phyloP scores from a whole-genome alignment of 2,113 vertebrate genomes.

The Pyxicephalus adspersus region DNA sequence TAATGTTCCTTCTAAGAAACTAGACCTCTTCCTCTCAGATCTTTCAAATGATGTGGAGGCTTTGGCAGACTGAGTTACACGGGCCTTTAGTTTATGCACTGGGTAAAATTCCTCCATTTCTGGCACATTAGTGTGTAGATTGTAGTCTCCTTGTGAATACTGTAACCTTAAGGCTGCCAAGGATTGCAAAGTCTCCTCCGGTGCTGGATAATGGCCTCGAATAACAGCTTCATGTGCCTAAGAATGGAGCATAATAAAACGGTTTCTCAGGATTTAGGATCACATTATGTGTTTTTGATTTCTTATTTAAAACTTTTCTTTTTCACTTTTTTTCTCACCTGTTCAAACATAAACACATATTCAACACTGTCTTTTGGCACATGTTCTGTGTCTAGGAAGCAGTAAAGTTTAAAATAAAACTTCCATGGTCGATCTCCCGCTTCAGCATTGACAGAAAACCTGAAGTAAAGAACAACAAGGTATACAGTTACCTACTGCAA shows the following conservation, averaged over 20 bases:
- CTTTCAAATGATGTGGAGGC: constrained; percentile 73
- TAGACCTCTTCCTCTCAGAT: constrained; percentile 85
- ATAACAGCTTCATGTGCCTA: constrained; percentile 96
- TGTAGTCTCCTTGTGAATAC: constrained; percentile 85
- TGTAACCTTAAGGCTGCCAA: constrained; percentile 91
- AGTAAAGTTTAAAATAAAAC: constrained; percentile 98
- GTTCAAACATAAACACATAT: constrained; percentile 98
- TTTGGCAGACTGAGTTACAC: constrained; percentile 88
- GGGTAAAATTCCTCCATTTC: constrained; percentile 89
- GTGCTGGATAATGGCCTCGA: constrained; percentile 90
- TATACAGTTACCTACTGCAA: neutral
- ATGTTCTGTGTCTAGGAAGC: constrained; percentile 90
- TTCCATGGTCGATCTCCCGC: constrained; percentile 80
- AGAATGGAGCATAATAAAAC: too few species aligned
- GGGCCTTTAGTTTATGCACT: constrained; percentile 81
- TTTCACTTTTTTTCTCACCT: constrained; percentile 74
- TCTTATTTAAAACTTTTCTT: too few species aligned
- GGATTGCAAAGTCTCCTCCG: constrained; percentile 93
- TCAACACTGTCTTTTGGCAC: constrained; percentile 94
- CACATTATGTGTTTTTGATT: neutral
- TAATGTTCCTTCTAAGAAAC: constrained; percentile 94
- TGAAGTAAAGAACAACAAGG: constrained; percentile 58
- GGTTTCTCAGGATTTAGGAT: too few species aligned
- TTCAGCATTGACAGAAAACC: constrained; percentile 79
- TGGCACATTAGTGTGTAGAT: constrained; percentile 67